Base-by-base conservation (phyloP, 2,797 vertebrate genomes). In the Propithecus deckenii region DNA sequence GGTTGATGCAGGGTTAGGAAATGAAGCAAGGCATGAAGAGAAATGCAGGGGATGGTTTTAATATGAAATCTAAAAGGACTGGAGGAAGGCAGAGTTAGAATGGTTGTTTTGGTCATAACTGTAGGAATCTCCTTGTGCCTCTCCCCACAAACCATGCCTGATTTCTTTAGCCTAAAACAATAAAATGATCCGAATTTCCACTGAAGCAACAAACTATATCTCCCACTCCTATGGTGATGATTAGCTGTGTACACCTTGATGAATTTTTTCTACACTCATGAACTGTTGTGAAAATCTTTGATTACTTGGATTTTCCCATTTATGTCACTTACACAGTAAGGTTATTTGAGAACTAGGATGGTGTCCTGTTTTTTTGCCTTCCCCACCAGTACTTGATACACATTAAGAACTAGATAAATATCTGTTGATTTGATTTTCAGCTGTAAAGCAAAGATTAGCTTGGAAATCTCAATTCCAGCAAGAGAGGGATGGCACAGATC, bases 401-500 rank as follows among this genome's bases (percentile, higher is more conserved):
- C 55, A 17, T 30, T 89, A 72, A 96, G 91, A 80, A 43, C 89
- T 93, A 35, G 93, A 48, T 91, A 95, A 95, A 90, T 86, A 93
- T 88, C 96, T 96, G 92, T 95, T 85, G 91, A 81, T 87, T 89
- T 96, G 86, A 65, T 95, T 97, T 96, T 91, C 59, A 84, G 11
- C 76, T 41, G 7, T 35, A 50, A 87, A 91, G 93, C 79, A 96
- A 89, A 97, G 59, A 35, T 84, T 93, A 71, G 72, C 38, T 75
- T 4, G 35, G 38, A 85, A 91, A 50, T 63, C 88, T 57, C 63
- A 78, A 74, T 88, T 89, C 63, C 48, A 67, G 65, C 86, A 59
- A 7, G 5, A n/a, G 43, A 32, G 20, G 43, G 35, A 7, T 14
- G 71, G 38, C 35, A 7, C 30, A 25, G 75, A 25, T 71, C 30